These are phyloP conservation scores for Menura novaehollandiae DNA, from an alignment of 2,113 vertebrate species.

Conservation along the genomic window DNA sequence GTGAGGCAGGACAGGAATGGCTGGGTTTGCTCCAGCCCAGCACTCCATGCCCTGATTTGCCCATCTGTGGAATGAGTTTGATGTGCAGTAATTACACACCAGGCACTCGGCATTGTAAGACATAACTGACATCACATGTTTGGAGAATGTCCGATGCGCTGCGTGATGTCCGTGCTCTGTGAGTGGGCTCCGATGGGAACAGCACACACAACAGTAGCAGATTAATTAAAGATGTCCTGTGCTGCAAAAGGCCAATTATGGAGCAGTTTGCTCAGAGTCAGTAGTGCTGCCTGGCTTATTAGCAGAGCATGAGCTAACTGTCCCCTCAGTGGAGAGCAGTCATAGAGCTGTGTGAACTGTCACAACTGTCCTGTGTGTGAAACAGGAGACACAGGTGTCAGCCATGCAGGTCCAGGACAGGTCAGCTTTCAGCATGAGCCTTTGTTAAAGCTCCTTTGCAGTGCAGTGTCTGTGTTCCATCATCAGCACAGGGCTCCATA, in stretches of 20 bases:
- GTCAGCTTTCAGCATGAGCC: background rate
- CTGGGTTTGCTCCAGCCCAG: background rate
- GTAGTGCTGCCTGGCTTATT: background rate
- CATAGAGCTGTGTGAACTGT: background rate
- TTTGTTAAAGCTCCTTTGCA: background rate
- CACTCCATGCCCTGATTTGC: background rate
- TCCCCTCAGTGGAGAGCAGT: background rate
- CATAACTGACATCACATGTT: background rate
- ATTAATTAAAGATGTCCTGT: slow-evolving; percentile 37
- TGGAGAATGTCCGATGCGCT: background rate
- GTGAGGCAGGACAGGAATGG: background rate
- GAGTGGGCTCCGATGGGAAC: background rate
- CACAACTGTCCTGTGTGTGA: background rate
- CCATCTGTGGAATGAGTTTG: background rate
- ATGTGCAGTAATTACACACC: background rate
- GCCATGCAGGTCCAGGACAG: background rate
- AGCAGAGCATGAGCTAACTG: background rate
- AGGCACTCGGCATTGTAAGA: background rate
- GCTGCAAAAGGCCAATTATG: background rate
- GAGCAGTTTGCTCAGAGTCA: background rate
- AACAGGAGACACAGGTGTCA: background rate
- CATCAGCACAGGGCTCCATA: background rate
- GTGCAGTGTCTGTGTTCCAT: background rate
- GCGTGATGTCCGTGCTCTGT: background rate
- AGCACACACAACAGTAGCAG: background rate